phyloP scores from a whole-genome alignment of 2,888 invertebrate species.

The Nomada lathburiana region DNA sequence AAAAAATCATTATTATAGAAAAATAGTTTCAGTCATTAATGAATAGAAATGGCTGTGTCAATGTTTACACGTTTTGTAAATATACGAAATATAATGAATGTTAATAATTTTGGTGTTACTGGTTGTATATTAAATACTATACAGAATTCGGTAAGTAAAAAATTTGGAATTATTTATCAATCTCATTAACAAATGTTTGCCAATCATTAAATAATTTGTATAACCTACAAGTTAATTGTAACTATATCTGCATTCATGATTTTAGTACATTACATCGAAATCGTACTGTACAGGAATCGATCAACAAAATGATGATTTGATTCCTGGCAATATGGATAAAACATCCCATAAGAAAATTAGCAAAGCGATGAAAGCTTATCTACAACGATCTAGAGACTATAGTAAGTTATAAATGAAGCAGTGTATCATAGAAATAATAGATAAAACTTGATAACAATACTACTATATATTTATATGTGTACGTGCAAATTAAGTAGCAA shows the following conservation, averaged over 20 bases:
- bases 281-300: neutral
- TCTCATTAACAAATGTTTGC: neutral
- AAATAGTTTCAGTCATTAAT: neutral
- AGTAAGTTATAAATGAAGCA: constrained; percentile 82
- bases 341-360: constrained; percentile 87
- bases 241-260: constrained; percentile 13
- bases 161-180: neutral
- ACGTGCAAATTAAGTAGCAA: constrained; percentile 16
- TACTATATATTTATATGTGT: neutral
- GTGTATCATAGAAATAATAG: neutral
- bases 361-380: constrained; percentile 95
- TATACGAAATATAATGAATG: constrained; percentile 47
- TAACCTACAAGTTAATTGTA: constrained; percentile 20
- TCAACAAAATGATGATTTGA: neutral
- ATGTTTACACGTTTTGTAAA: constrained; percentile 48
- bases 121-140: constrained; percentile 13
- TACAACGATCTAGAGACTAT: constrained; percentile 92
- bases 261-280: constrained; percentile 39
- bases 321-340: neutral
- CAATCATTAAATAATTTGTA: neutral
- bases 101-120: constrained; percentile 41
- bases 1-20: too few species aligned
- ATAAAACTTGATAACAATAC: neutral
- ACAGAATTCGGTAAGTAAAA: constrained; percentile 42
- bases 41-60: constrained; percentile 51